phyloP scores from a whole-genome alignment of 2,888 invertebrate genomes.

The Charanyca ferruginea region DNA sequence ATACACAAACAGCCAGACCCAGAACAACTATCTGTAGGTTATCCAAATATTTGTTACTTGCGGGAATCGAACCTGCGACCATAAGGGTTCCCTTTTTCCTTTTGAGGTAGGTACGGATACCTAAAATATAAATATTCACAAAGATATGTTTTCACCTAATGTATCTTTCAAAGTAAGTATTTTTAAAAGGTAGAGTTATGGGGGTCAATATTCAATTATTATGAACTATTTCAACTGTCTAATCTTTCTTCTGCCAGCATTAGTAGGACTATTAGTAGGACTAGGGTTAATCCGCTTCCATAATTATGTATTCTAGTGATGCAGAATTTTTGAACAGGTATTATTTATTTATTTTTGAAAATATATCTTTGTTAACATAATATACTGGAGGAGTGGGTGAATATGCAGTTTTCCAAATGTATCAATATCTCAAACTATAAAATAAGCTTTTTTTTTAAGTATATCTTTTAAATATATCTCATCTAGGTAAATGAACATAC shows the following conservation, averaged over 20 bases:
- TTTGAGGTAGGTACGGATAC: too few species aligned
- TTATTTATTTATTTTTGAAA: neutral
- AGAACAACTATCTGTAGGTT: too few species aligned
- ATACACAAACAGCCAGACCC: too few species aligned
- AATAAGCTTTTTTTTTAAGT: neutral
- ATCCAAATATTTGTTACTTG: too few species aligned
- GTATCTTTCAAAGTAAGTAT: too few species aligned
- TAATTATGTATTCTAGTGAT: neutral
- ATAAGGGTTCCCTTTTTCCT: too few species aligned
- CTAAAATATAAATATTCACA: too few species aligned
- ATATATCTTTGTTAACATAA: too few species aligned
- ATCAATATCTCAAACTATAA: neutral
- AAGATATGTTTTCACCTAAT: neutral
- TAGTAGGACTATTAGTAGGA: conserved; percentile 3
- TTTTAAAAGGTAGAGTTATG: neutral
- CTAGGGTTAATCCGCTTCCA: neutral
- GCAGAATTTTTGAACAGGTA: neutral
- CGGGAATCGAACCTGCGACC: too few species aligned
- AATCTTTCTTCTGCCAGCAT: neutral
- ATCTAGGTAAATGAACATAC: neutral
- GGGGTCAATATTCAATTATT: neutral
- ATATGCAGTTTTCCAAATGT: too few species aligned
- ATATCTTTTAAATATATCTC: too few species aligned
- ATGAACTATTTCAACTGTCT: neutral
- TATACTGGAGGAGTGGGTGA: too few species aligned